Conservation (phyloP, 92 coral and sea anemone genomes). For the Siderastrea siderea region DNA sequence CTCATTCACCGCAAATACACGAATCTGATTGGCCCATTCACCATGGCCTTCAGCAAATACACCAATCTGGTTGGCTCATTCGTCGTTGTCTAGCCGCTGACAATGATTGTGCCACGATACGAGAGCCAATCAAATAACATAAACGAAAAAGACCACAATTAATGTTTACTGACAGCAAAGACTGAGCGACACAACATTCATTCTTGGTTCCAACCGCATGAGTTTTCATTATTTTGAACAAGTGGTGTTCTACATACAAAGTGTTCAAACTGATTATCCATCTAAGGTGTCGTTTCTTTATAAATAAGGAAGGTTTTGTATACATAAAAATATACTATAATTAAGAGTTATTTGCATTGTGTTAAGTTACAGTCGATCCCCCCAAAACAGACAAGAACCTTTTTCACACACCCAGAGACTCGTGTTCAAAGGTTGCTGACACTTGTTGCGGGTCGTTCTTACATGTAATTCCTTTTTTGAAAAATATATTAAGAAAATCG, state of each 20-base stretch:
- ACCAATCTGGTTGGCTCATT: no score
- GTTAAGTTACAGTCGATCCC: constrained; percentile 8
- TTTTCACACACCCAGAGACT: neutral
- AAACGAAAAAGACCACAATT: neutral
- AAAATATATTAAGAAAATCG: neutral
- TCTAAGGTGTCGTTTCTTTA: constrained; percentile 37
- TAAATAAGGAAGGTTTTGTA: constrained; percentile 46
- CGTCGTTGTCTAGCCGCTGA: no score
- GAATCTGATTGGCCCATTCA: no score
- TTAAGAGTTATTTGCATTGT: constrained; percentile 13
- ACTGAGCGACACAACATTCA: neutral
- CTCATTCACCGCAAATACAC: no score
- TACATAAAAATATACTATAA: constrained; percentile 37
- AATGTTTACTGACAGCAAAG: neutral
- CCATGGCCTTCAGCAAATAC: no score
- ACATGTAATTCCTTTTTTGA: neutral
- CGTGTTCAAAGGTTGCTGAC: neutral
- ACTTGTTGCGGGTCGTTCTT: neutral
- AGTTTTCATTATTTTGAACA: neutral
- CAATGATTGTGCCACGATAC: no score
- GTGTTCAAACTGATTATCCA: constrained; percentile 25
- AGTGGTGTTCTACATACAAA: constrained; percentile 27
- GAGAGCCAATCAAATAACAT: no score
- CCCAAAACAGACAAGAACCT: neutral
- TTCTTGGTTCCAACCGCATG: neutral